A percentile compares a stretch with the other conserved stretches of the same genome.
Evolutionary conservation across 2,888 invertebrate species (phyloP).

Genomic region (Xylophagus ater): DNA sequence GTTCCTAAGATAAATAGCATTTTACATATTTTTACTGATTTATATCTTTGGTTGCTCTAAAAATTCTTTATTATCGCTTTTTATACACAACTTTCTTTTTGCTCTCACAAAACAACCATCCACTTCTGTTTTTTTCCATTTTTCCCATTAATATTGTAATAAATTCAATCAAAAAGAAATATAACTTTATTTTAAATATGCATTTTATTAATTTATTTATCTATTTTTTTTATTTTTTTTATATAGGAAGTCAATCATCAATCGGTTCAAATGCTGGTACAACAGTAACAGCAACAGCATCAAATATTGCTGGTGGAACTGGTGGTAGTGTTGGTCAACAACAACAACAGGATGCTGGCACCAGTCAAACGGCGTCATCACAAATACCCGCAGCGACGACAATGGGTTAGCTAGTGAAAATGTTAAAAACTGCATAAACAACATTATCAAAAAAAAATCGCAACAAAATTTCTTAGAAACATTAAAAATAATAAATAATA

Average conservation of each 20-base stretch:
- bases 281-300: slow-evolving; percentile 18
- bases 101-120: not conserved
- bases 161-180: not conserved
- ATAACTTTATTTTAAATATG: not conserved
- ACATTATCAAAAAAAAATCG: slow-evolving; percentile 9
- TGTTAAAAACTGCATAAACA: slow-evolving; percentile 1
- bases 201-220: not conserved
- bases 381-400: slow-evolving; percentile 29
- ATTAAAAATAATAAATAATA: slow-evolving; percentile 2
- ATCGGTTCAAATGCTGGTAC: slow-evolving; percentile 17
- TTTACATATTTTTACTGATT: no score
- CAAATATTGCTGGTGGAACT: slow-evolving; percentile 17
- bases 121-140: not conserved
- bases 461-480: slow-evolving; percentile 8
- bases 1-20: no score
- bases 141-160: not conserved
- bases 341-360: slow-evolving; percentile 16
- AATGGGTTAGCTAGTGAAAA: slow-evolving; percentile 30
- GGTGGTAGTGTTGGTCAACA: slow-evolving; percentile 20
- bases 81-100: no score
- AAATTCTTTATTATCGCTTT: no score
- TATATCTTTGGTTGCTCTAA: no score
- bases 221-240: not conserved
- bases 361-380: slow-evolving; percentile 17
- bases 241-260: slow-evolving; percentile 20